These are phyloP conservation scores for Masticophis lateralis DNA, from an alignment of 2,797 vertebrate species.

Conservation along the genomic window DNA sequence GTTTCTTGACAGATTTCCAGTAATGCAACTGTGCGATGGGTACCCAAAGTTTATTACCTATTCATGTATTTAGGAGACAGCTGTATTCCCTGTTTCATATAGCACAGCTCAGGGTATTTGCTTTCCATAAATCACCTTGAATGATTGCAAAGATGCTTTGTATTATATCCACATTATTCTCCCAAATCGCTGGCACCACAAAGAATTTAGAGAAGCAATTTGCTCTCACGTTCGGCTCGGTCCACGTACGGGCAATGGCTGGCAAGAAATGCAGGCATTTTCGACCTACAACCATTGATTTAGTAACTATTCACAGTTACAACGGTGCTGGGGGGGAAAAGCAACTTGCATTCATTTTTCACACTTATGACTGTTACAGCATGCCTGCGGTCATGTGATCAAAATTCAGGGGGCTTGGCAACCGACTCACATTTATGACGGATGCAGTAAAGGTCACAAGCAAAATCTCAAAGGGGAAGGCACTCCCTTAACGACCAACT, in stretches of 20 bases:
- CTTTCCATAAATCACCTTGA: neutral
- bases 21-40: neutral
- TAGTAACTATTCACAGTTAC: too few species aligned
- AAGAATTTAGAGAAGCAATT: neutral
- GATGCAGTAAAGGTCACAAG: too few species aligned
- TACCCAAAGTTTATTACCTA: neutral
- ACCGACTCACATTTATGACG: too few species aligned
- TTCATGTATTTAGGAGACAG: neutral
- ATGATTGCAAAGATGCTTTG: neutral
- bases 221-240: neutral
- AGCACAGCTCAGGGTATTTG: neutral
- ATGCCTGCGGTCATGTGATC: too few species aligned
- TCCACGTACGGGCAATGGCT: neutral
- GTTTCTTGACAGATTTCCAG: neutral
- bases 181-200: neutral
- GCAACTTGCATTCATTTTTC: too few species aligned
- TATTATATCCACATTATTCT: neutral
- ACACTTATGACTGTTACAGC: too few species aligned
- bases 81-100: neutral
- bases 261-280: neutral
- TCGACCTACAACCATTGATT: too few species aligned
- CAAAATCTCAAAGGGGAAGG: too few species aligned
- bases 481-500: too few species aligned
- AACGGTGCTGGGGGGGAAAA: too few species aligned
- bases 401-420: too few species aligned